A percentile compares a stretch with the other conserved stretches of the same genome.
These are phyloP conservation scores for Apogon hyalosoma DNA, from an alignment of 2,797 vertebrate species.

Conservation along the genomic window DNA sequence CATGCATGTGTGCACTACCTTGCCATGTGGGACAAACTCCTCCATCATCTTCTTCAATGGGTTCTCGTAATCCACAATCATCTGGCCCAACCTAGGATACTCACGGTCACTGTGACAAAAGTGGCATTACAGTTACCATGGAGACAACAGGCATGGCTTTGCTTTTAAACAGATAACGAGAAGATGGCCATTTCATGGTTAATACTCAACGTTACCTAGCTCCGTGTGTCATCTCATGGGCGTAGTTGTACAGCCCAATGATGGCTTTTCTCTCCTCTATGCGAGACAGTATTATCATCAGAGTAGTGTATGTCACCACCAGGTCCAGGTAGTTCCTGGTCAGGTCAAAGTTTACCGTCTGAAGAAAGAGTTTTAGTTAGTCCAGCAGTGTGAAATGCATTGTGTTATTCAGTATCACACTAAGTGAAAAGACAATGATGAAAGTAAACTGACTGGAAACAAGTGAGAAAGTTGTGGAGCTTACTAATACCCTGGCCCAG, in stretches of 20 bases:
- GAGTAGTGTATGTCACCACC: conserved; percentile 97
- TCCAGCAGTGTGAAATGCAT: too few species aligned
- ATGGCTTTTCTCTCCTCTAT: conserved; percentile 99
- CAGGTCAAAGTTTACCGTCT: conserved; percentile 99
- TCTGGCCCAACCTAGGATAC: conserved; percentile 96
- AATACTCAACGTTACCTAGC: conserved; percentile 85
- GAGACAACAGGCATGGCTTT: background rate
- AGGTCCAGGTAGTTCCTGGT: conserved; percentile 98
- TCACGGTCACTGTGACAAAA: conserved; percentile 89
- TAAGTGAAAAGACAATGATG: too few species aligned
- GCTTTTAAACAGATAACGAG: background rate
- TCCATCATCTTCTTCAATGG: conserved; percentile 99
- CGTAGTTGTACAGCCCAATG: conserved; percentile 97
- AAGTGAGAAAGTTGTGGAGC: too few species aligned
- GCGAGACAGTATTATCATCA: conserved; percentile 96
- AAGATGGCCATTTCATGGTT: background rate
- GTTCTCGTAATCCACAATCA: conserved; percentile 99
- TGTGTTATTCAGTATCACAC: too few species aligned
- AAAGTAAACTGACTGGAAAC: too few species aligned
- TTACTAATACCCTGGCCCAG: too few species aligned
- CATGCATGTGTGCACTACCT: conserved; percentile 78
- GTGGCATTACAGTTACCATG: background rate
- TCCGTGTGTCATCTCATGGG: conserved; percentile 98
- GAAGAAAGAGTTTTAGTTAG: background rate
- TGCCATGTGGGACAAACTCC: conserved; percentile 98